A percentile compares a stretch with the other conserved stretches of the same genome.
These are phyloP conservation scores for Tryphoninae sp. DNA, from an alignment of 2,888 invertebrate species.

Conservation along the genomic window DNA sequence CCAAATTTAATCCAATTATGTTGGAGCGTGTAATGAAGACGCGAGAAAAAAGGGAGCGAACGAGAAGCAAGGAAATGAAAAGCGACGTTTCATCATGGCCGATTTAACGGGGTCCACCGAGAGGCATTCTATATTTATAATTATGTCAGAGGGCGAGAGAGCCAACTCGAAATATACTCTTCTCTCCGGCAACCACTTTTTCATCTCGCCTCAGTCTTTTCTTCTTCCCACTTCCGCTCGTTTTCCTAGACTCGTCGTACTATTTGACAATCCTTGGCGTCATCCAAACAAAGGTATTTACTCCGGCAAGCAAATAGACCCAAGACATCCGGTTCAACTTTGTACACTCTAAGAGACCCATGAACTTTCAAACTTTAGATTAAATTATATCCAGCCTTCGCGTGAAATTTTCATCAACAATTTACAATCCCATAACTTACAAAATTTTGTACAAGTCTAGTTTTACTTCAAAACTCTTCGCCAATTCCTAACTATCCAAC, in stretches of 20 bases:
- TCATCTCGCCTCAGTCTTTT: slow-evolving; percentile 12
- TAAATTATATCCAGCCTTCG: slow-evolving; percentile 23
- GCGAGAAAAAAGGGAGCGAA: slow-evolving; percentile 37
- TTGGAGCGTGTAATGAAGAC: slow-evolving; percentile 38
- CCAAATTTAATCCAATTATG: slow-evolving; percentile 54
- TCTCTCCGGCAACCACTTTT: slow-evolving; percentile 32
- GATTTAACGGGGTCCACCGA: slow-evolving; percentile 71
- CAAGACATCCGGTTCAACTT: slow-evolving; percentile 34
- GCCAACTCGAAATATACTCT: slow-evolving; percentile 58
- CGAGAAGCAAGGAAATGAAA: slow-evolving; percentile 55
- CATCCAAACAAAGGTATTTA: slow-evolving; percentile 2
- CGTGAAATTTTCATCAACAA: slow-evolving; percentile 8
- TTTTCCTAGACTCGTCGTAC: slow-evolving; percentile 25
- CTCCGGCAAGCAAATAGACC: slow-evolving; percentile 5
- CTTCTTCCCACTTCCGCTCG: slow-evolving; percentile 30
- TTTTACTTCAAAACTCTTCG: background rate
- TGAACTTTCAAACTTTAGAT: slow-evolving; percentile 1
- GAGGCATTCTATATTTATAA: slow-evolving; percentile 76
- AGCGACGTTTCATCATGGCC: slow-evolving; percentile 64
- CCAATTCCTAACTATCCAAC: slow-evolving; percentile 34
- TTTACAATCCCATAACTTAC: background rate
- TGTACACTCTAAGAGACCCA: background rate
- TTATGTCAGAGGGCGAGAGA: slow-evolving; percentile 76
- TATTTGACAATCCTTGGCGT: slow-evolving; percentile 28
- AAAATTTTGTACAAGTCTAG: background rate